A percentile compares a stretch with the other conserved stretches of the same genome.
phyloP scores from a whole-genome alignment of 2,888 invertebrate species.

The Mimachlamys varia region DNA sequence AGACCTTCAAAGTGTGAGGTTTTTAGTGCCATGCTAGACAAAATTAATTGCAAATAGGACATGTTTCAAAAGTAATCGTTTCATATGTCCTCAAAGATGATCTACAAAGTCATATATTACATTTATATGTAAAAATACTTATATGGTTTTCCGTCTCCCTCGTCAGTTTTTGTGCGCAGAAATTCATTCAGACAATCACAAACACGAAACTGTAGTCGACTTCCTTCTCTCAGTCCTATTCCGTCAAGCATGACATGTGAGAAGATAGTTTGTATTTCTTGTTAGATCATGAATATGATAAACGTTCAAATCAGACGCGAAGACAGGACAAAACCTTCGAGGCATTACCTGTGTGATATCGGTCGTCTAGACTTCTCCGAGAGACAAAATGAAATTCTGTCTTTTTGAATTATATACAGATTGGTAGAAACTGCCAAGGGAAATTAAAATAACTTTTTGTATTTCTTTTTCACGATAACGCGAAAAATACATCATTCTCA shows the following conservation, averaged over 20 bases:
- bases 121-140: too few relatives aligned
- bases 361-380: not conserved
- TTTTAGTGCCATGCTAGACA: too few relatives aligned
- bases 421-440: not conserved
- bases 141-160: too few relatives aligned
- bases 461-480: not conserved
- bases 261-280: not conserved
- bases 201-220: too few relatives aligned
- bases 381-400: not conserved
- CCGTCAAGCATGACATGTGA: not conserved
- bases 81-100: too few relatives aligned
- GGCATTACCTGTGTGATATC: not conserved
- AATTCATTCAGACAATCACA: too few relatives aligned
- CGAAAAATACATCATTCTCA: not conserved
- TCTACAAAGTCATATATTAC: too few relatives aligned
- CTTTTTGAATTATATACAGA: not conserved
- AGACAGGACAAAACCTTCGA: not conserved
- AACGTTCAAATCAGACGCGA: not conserved
- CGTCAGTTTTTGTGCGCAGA: too few relatives aligned
- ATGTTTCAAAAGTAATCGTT: too few relatives aligned
- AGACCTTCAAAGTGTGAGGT: too few relatives aligned
- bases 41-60: too few relatives aligned
- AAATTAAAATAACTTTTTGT: not conserved
- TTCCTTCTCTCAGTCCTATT: too few relatives aligned
- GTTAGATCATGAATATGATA: conserved; percentile 1